phyloP scores from a whole-genome alignment of 1,140 invertebrate species.

The Apis dorsata region DNA sequence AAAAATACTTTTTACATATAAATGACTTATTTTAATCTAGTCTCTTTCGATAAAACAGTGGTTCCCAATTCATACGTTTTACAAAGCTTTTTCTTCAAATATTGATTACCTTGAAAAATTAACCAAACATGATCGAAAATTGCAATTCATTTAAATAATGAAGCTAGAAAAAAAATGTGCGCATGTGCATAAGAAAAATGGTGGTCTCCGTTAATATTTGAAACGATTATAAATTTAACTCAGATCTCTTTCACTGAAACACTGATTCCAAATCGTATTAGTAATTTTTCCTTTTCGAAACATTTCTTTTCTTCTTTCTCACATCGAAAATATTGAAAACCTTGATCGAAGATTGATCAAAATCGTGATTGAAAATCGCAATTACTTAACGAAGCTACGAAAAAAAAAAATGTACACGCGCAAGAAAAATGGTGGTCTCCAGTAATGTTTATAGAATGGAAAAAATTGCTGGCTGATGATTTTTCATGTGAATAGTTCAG shows the following conservation, averaged over 20 bases:
- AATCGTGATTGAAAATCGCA: neutral
- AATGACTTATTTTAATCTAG: too few species aligned
- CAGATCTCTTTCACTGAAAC: too few species aligned
- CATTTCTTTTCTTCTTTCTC: too few species aligned
- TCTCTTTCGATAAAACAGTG: neutral
- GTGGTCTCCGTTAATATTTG: neutral
- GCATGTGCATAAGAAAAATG: neutral
- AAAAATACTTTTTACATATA: slow-evolving; percentile 6
- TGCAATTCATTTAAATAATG: neutral
- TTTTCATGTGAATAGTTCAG: neutral
- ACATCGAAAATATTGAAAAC: too few species aligned
- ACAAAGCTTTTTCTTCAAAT: neutral
- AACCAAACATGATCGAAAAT: too few species aligned
- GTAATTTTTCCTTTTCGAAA: too few species aligned
- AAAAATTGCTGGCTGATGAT: neutral
- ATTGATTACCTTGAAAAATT: too few species aligned
- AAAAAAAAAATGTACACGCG: neutral
- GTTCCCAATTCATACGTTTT: neutral
- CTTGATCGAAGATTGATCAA: neutral
- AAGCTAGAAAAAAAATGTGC: neutral
- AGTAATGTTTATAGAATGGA: too few species aligned
- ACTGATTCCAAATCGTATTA: too few species aligned
- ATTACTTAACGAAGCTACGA: neutral
- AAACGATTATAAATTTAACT: too few species aligned
- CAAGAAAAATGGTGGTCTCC: neutral